Base-by-base conservation (phyloP, 2,113 vertebrate species). In the Mionectes macconnelli region DNA sequence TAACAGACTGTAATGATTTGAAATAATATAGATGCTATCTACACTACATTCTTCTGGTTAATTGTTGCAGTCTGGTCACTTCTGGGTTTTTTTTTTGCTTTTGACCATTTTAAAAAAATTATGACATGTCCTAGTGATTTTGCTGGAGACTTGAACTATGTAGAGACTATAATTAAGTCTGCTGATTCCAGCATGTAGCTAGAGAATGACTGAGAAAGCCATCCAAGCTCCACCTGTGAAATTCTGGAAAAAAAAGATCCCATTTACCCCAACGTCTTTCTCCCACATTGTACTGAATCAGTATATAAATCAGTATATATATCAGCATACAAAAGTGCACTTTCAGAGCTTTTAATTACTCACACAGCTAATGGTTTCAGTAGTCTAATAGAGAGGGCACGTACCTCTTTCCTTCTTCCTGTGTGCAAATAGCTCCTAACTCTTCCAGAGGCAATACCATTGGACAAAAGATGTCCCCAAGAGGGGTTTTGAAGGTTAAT, bases 401-500 rank as follows among this genome's bases (percentile, higher is more conserved):
- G 79, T 74, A n/a, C 40, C 57, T 45, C 21, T 10, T 64, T 82
- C n/a, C 23, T 59, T 72, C 40, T 66, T 79, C 42, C 7, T 42
- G 4, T n/a, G 12, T 78, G 37, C 37, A 74, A 95, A 79, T 93
- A 94, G 90, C 44, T 78, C 25, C 52, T 53, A 78, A 89, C 30
- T 73, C 62, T 90, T 93, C 42, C 62, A 90, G 89, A 90, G 24
- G 49, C 2, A 72, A 15, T 2, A 2, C 62, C 30, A 40, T 53
- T 90, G 55, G 44, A 84, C 35, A 68, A 35, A 93, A 90, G 45
- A 30, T 72, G 40, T 40, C 88, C 25, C 15, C 66, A 75, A 75
- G n/a, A 76, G 17, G 56, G 33, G 7, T 56, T 77, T 93, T 64
- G 87, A 82, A 95, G 72, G 81, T 95, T 97, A 96, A 97, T 93